Base-by-base conservation (phyloP, 1,140 invertebrate species). In the Drosophila nigromelanica region DNA sequence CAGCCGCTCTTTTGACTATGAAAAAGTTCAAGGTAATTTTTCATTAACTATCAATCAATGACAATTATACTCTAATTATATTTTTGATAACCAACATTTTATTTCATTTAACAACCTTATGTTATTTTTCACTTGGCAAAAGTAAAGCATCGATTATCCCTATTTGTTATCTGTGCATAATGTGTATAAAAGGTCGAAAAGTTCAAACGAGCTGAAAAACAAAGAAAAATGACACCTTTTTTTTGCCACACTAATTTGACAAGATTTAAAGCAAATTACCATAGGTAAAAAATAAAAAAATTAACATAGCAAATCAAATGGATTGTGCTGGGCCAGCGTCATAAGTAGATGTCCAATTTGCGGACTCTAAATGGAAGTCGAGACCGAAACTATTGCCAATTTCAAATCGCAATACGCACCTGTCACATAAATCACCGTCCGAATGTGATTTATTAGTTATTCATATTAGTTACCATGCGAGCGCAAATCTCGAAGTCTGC, bases 331-430 rank as follows among this genome's bases (percentile, higher is more conserved):
- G 12, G 40, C 14, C 27, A 61, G 59, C 27, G 64, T 62, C 73
- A 63, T 64, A 64, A 64, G 66, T 75, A 77, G 78, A 66, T 73
- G 78, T 66, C 71, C 75, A 82, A 78, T 78, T 81, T 85, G 77
- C 50, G 77, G 58, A 71, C 69, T 70, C 63, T 68, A 78, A 80
- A 80, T 85, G 66, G 77, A 85, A 70, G 67, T 70, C 39, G n/a
- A 60, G 52, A 54, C 56, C 35, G 58, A 74, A 86, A 86, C 83
- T 82, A 83, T 87, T 82, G 82, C 78, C 82, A 87, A 87, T 87
- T 87, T 89, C 76, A 87, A 87, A 87, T 87, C 82, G 82, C 83
- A 87, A 87, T 87, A 87, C 82, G 82, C 82, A 87, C 82, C 82
- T 87, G 82, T 89, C 82, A 87, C 82, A 87, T 87, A 87, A 87